Evolutionary conservation across 2,888 invertebrate genomes (phyloP), one percentile per base, ranked within the genome.

Genomic region (Zygogramma bicolorata): DNA sequence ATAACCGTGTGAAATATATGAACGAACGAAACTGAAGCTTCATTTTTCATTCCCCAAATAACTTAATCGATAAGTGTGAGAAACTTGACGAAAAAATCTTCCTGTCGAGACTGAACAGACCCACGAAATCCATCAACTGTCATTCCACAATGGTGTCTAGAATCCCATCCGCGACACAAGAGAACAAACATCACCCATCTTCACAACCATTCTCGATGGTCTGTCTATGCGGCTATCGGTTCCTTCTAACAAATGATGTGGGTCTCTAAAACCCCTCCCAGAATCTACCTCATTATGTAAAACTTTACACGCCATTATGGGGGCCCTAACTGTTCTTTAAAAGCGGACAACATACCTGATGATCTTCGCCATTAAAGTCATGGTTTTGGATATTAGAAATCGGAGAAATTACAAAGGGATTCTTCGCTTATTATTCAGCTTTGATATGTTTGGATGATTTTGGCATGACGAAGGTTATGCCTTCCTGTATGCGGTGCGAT

Each of bases 301-400:
- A 78, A 77, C 73, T 76, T 77, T 79, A 78, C 76, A 76, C 76
- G 76, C 79, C 79, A 77, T 77, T 77, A 79, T 76, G 65, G 70
- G 71, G 61, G 72, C 66, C 67, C 74, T 73, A 74, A 76, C 77
- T 75, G 71, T 68, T 73, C 63, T 65, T 74, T 75, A 63, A 65
- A 66, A 53, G 53, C 61, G 68, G 73, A 70, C 65, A 70, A 72
- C 66, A 65, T 75, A 76, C 76, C 76, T 76, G 76, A 73, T 67
- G 65, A 61, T 58, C 59, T 68, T 69, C 57, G 25, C 53, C 53
- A 53, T 53, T 25, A 53, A 53, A n/a, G n/a, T n/a, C 25, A 53
- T 27, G 53, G 53, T 13, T 53, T 25, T 3, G 53, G 27, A 27
- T 53, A 53, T 53, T 27, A 27, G 53, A 7, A 46, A 53, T n/a